phyloP scores from a whole-genome alignment of 2,888 invertebrate genomes.

The Panopea generosa region DNA sequence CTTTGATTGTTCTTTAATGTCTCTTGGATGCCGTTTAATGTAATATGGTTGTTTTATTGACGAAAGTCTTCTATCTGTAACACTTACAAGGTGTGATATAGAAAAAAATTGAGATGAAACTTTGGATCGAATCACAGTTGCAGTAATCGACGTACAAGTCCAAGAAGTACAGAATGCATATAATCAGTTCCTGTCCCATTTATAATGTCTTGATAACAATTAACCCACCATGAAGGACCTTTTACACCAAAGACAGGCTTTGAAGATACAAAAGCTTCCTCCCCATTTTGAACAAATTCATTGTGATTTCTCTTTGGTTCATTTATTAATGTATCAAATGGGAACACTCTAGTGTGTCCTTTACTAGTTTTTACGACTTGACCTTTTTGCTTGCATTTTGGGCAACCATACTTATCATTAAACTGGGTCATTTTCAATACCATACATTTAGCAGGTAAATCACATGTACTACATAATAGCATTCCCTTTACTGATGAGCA shows the following conservation, averaged over 20 bases:
- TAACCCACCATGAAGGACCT: slow-evolving; percentile 38
- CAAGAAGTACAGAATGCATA: slow-evolving; percentile 36
- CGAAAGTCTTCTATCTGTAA: slow-evolving; percentile 26
- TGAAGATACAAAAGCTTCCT: slow-evolving; percentile 15
- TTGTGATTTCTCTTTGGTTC: slow-evolving; percentile 36
- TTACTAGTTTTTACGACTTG: slow-evolving; percentile 33
- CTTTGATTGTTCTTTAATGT: slow-evolving; percentile 41
- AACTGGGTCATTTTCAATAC: slow-evolving; percentile 56
- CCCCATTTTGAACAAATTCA: slow-evolving; percentile 36
- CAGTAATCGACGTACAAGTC: slow-evolving; percentile 14
- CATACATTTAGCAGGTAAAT: slow-evolving; percentile 47
- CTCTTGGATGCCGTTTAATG: slow-evolving; percentile 41
- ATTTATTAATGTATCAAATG: slow-evolving; percentile 25
- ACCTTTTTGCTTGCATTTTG: slow-evolving; percentile 43
- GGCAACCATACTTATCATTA: slow-evolving; percentile 48
- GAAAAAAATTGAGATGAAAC: slow-evolving; percentile 15
- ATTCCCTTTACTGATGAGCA: slow-evolving; percentile 23
- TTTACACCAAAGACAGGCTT: slow-evolving; percentile 31
- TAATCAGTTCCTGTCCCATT: slow-evolving; percentile 34
- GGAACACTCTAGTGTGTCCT: slow-evolving; percentile 43
- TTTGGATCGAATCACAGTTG: slow-evolving; percentile 32
- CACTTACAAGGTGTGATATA: slow-evolving; percentile 15
- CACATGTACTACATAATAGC: slow-evolving; percentile 51
- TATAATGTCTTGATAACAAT: slow-evolving; percentile 26
- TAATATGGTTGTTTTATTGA: slow-evolving; percentile 47